Conservation (phyloP, 1,140 invertebrate species). For the Aradophagus sp. region DNA sequence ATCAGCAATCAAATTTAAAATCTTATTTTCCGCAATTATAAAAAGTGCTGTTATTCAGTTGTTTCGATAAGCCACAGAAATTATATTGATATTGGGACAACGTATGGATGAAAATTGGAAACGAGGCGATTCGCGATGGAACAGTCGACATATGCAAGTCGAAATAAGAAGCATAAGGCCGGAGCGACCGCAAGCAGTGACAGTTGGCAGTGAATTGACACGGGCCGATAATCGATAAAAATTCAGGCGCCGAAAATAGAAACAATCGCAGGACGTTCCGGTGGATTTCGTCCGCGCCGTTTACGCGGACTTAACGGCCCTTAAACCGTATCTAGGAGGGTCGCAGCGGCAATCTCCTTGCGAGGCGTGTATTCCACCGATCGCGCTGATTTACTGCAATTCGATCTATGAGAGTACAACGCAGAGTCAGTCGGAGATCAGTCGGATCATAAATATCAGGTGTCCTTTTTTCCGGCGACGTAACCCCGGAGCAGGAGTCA, state of each 20-base stretch:
- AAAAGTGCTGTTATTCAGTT: too few relatives aligned
- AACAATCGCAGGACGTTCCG: slow-evolving; percentile 48
- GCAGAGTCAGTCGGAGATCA: slow-evolving; percentile 65
- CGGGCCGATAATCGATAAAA: slow-evolving; percentile 17
- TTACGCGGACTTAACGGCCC: slow-evolving; percentile 55
- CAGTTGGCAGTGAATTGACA: slow-evolving; percentile 18
- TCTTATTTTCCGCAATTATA: too few relatives aligned
- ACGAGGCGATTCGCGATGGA: too few relatives aligned
- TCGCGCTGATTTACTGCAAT: slow-evolving; percentile 69
- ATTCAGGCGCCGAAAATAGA: slow-evolving; percentile 39
- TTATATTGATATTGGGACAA: too few relatives aligned
- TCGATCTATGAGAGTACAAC: slow-evolving; percentile 62
- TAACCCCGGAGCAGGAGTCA: slow-evolving; percentile 58
- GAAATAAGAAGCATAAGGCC: too few relatives aligned
- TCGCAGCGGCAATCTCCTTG: slow-evolving; percentile 60
- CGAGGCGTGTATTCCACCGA: slow-evolving; percentile 65
- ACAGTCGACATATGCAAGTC: too few relatives aligned
- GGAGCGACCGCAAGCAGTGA: slow-evolving; percentile 1
- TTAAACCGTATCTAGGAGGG: slow-evolving; percentile 55
- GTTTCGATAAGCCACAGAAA: too few relatives aligned
- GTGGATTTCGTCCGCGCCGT: slow-evolving; percentile 41
- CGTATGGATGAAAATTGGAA: too few relatives aligned
- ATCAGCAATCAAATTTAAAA: too few relatives aligned
- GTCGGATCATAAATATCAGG: slow-evolving; percentile 69
- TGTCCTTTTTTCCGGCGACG: slow-evolving; percentile 65